Evolutionary conservation across 2,797 vertebrate genomes (phyloP), one percentile per base, ranked within the genome.

Genomic region (Falco peregrinus): DNA sequence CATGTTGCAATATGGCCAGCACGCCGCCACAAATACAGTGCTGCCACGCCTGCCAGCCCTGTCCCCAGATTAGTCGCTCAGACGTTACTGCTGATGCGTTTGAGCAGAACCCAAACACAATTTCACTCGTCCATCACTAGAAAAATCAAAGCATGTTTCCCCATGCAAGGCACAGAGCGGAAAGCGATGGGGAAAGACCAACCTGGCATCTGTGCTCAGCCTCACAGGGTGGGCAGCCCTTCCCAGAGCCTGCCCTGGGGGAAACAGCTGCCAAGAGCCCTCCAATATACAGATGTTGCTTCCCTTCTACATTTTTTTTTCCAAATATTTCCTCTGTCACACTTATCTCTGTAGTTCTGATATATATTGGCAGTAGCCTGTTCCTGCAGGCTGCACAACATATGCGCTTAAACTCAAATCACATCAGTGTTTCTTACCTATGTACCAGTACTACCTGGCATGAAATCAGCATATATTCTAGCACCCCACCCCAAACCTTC

Each of bases 1-100:
- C 33, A 14, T 9, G 61, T 53, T 18, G 29, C 18, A 54, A n/a
- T 4, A 1, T 1, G 26, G 70, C 19, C 45, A 87, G 75, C 68
- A 3, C 50, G 5, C 5, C 69, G 26, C 9, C 78, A 39, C 31
- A 6, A 35, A 13, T 21, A 4, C 35, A 13, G n/a, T 0, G 7
- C 83, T 87, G 85, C 77, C 56, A 22, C 14, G 1, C 1, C 0
- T 64, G 71, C 56, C 84, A 84, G 77, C 65, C 59, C 60, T 2
- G 5, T 61, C 54, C 47, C 50, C 64, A 19, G 22, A 11, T 65
- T 20, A 51, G 35, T 39, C 96, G 29, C 73, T 43, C 84, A n/a
- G 63, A 71, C 87, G 68, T 76, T 21, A 69, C 26, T n/a, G 54
- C 53, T 45, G 37, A 37, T 78, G 50, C 28, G 10, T 11, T 50